Base-by-base conservation (phyloP, 2,797 vertebrate species). In the Cirrhinus mrigala region DNA sequence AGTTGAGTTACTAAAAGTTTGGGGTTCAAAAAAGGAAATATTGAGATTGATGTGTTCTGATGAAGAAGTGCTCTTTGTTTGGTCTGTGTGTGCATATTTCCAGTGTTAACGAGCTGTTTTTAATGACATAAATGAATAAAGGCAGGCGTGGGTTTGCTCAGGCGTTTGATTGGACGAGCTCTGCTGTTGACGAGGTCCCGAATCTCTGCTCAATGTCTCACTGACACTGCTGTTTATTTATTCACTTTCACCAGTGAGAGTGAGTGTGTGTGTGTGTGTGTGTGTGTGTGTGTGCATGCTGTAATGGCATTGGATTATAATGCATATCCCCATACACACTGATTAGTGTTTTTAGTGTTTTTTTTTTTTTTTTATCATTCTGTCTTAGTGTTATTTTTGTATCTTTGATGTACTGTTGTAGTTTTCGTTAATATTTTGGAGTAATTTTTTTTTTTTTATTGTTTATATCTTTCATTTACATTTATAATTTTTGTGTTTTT, bases 41-140 rank as follows among this genome's bases (percentile, higher is more conserved):
- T 64, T 62, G 14, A 62, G 62, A 29, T 15, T 29, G 62, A 29
- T 77, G 29, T 52, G 46, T 76, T 66, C 18, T 64, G 22, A n/a
- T 80, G 4, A 69, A 40, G 74, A 77, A 52, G 29, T 68, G 48
- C 24, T 77, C 64, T 83, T 75, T 64, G 18, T 40, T 75, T 27
- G 62, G 10, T 16, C 16, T 18, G 20, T 48, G 40, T 70, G 44
- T 77, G 68, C 70, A 52, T 78, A 54, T 71, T 71, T 75, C 70
- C 73, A 71, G 83, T 76, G 75, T 81, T 85, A 73, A 82, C 60
- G 22, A 85, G 58, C 74, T 66, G 40, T 62, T 82, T 79, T 70
- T 69, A 81, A 85, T 66, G 50, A 82, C 27, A 66, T 73, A 58
- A 85, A 87, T 77, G 44, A 81, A 66, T 75, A 66, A 82, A 56